Percentiles rank a stretch among this genome's conserved stretches.
phyloP scores from a whole-genome alignment of 2,113 vertebrate genomes.

The Mastomys coucha region DNA sequence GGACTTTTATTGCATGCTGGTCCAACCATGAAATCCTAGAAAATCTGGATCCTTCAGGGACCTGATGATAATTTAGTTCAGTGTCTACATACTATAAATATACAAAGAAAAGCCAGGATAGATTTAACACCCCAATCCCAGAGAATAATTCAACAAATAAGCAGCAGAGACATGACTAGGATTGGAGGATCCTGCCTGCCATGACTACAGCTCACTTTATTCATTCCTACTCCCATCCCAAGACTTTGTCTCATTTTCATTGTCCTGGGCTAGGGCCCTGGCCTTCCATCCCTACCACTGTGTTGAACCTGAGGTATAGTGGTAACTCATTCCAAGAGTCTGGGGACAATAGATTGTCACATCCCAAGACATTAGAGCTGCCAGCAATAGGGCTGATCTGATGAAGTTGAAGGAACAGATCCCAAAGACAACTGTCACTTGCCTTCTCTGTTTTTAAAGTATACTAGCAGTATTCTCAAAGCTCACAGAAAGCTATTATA shows the following conservation, averaged over 20 bases:
- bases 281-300: not conserved
- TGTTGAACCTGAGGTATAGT: not conserved
- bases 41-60: not conserved
- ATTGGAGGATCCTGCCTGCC: not conserved
- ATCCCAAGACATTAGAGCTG: not conserved
- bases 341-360: not conserved
- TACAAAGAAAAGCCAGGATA: not conserved
- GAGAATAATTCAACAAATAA: not conserved
- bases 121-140: not conserved
- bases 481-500: not conserved
- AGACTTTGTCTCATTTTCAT: not conserved
- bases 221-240: not conserved
- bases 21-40: not conserved
- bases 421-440: not conserved
- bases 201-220: not conserved
- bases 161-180: not conserved
- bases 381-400: not conserved
- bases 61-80: slow-evolving; percentile 1
- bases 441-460: not conserved
- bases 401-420: not conserved
- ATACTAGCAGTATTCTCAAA: not conserved
- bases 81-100: not conserved
- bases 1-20: not conserved
- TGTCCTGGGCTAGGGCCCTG: not conserved
- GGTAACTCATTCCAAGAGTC: not conserved